These are phyloP conservation scores for Plusia festucae DNA, from an alignment of 2,888 invertebrate genomes.

Conservation along the genomic window DNA sequence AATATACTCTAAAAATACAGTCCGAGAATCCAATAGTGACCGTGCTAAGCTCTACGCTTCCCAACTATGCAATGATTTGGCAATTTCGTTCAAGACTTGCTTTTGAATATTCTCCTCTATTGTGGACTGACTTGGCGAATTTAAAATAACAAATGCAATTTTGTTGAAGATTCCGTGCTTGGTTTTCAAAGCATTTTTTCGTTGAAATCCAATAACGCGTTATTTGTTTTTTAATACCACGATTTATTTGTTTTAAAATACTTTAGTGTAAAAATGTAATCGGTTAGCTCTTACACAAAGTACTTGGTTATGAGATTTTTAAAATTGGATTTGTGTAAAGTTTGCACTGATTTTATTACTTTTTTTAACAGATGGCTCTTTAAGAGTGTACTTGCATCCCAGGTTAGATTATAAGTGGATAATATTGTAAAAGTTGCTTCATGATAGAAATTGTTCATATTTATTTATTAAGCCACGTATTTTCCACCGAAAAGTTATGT, in stretches of 20 bases:
- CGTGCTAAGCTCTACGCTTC: conserved; percentile 40
- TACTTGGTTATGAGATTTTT: no score
- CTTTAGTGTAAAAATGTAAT: background rate
- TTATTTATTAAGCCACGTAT: no score
- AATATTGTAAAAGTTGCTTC: no score
- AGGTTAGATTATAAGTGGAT: no score
- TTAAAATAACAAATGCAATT: conserved; percentile 56
- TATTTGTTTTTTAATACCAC: background rate
- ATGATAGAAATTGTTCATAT: no score
- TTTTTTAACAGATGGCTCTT: no score
- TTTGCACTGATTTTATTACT: no score
- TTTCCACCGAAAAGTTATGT: no score
- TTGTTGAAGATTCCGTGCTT: conserved; percentile 22
- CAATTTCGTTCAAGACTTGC: conserved; percentile 71
- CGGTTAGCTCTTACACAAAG: no score
- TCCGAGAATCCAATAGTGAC: conserved; percentile 63
- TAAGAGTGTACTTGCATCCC: no score
- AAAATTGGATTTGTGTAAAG: no score
- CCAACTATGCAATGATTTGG: conserved; percentile 72
- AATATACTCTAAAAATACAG: conserved; percentile 58
- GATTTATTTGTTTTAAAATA: background rate
- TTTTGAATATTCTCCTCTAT: conserved; percentile 71
- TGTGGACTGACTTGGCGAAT: conserved; percentile 58
- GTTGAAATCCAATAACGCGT: background rate
- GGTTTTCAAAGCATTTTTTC: conserved; percentile 7